These are phyloP conservation scores for Eubasilissa regina DNA, from an alignment of 1,140 invertebrate species.

Conservation along the genomic window DNA sequence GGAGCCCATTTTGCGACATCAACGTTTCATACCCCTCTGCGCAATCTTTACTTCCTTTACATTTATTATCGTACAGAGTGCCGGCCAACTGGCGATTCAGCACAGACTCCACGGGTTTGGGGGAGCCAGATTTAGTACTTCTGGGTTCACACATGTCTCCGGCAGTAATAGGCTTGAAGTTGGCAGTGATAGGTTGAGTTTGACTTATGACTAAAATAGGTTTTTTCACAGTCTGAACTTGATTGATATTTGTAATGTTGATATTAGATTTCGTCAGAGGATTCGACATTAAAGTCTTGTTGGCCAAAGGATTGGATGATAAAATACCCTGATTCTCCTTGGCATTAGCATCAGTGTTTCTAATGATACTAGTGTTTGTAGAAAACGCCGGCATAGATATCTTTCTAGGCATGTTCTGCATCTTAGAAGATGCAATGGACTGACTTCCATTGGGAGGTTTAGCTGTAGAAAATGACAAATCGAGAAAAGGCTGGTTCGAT, in stretches of 20 bases:
- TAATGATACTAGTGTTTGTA: slow-evolving; percentile 21
- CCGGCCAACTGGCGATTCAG: slow-evolving; percentile 55
- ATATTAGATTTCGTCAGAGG: slow-evolving; percentile 52
- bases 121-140: slow-evolving; percentile 53
- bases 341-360: slow-evolving; percentile 40
- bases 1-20: slow-evolving; percentile 55
- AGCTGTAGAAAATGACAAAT: slow-evolving; percentile 18
- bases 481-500: slow-evolving; percentile 4
- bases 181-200: slow-evolving; percentile 53
- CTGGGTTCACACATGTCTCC: slow-evolving; percentile 49
- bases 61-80: slow-evolving; percentile 48
- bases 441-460: slow-evolving; percentile 50
- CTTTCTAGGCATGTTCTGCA: slow-evolving; percentile 48
- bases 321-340: slow-evolving; percentile 56
- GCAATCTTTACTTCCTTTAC: slow-evolving; percentile 18
- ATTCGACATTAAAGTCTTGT: slow-evolving; percentile 50
- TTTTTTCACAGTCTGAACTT: slow-evolving; percentile 48
- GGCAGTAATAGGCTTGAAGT: slow-evolving; percentile 55
- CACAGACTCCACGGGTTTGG: slow-evolving; percentile 56
- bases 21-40: slow-evolving; percentile 50
- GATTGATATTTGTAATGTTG: slow-evolving; percentile 54
- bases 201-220: slow-evolving; percentile 55
- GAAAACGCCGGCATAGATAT: slow-evolving; percentile 51
- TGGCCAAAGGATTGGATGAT: slow-evolving; percentile 57
- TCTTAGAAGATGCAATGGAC: slow-evolving; percentile 41